phyloP scores from a whole-genome alignment of 1,140 invertebrate genomes.

The Samia ricini region DNA sequence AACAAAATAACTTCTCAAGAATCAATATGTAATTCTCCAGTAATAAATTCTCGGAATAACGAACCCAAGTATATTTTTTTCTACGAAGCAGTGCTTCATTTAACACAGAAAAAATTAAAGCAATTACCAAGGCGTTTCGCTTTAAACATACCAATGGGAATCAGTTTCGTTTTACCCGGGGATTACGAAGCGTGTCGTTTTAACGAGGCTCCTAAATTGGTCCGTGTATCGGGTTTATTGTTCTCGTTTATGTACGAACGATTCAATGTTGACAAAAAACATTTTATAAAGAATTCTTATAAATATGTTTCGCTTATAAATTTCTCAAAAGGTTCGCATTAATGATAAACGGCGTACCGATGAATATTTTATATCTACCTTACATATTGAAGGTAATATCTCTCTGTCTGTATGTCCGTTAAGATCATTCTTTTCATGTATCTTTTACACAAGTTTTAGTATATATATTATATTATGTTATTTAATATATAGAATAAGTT shows the following conservation, averaged over 20 bases:
- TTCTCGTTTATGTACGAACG: neutral
- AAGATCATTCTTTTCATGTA: too few relatives aligned
- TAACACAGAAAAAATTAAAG: conserved; percentile 20
- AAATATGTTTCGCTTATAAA: neutral
- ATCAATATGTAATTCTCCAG: neutral
- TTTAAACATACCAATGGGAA: conserved; percentile 21
- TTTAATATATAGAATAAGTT: too few relatives aligned
- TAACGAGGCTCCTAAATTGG: conserved; percentile 32
- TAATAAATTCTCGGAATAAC: neutral
- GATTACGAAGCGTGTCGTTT: conserved; percentile 49
- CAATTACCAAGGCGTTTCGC: conserved; percentile 22
- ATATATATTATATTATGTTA: too few relatives aligned
- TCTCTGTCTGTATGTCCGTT: too few relatives aligned
- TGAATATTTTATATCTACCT: neutral
- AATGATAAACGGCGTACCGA: neutral
- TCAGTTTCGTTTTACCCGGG: conserved; percentile 33
- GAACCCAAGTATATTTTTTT: neutral
- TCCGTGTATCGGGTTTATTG: conserved; percentile 4
- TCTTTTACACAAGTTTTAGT: too few relatives aligned
- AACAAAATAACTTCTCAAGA: neutral
- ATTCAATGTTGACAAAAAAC: neutral
- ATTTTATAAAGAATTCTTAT: neutral
- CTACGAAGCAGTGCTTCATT: neutral
- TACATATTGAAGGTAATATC: too few relatives aligned
- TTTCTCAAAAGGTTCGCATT: neutral